Conservation (phyloP, 2,797 vertebrate species). For the Chanos chanos region DNA sequence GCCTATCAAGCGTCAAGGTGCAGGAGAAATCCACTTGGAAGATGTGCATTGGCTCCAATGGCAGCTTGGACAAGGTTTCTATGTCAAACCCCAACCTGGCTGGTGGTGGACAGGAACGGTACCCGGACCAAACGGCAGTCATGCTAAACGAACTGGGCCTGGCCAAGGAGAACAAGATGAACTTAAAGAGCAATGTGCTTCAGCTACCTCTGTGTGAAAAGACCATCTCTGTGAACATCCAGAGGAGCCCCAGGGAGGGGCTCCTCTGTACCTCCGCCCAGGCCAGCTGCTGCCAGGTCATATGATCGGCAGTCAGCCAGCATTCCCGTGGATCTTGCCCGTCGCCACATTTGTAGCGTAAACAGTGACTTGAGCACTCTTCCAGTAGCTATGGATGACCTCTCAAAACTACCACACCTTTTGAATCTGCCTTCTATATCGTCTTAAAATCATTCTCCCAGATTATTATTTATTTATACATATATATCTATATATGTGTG, state of each 20-base stretch:
- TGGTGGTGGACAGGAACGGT: constrained; percentile 52
- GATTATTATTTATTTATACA: constrained; percentile 70
- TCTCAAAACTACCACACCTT: constrained; percentile 31
- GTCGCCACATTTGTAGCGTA: constrained; percentile 52
- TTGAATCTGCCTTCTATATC: constrained; percentile 43
- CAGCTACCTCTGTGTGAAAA: constrained; percentile 99
- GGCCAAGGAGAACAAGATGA: constrained; percentile 78
- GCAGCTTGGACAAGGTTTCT: constrained; percentile 68
- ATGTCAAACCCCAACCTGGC: constrained; percentile 56
- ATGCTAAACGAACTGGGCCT: constrained; percentile 72
- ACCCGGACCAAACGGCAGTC: constrained; percentile 78
- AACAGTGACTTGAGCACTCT: constrained; percentile 47
- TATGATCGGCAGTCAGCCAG: constrained; percentile 66
- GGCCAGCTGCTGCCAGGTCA: constrained; percentile 95
- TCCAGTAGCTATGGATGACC: constrained; percentile 64
- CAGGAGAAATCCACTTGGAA: constrained; percentile 92
- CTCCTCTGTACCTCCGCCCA: constrained; percentile 87
- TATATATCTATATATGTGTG: too few species aligned
- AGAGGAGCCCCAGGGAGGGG: constrained; percentile 84
- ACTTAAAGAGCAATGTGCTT: constrained; percentile 86
- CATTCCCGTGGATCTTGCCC: constrained; percentile 29
- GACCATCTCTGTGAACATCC: constrained; percentile 97
- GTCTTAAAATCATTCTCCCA: constrained; percentile 68
- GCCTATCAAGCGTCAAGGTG: constrained; percentile 84
- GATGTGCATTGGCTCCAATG: constrained; percentile 84